These are phyloP conservation scores for Aculops lycopersici DNA, from an alignment of 1,140 invertebrate genomes.

Conservation along the genomic window DNA sequence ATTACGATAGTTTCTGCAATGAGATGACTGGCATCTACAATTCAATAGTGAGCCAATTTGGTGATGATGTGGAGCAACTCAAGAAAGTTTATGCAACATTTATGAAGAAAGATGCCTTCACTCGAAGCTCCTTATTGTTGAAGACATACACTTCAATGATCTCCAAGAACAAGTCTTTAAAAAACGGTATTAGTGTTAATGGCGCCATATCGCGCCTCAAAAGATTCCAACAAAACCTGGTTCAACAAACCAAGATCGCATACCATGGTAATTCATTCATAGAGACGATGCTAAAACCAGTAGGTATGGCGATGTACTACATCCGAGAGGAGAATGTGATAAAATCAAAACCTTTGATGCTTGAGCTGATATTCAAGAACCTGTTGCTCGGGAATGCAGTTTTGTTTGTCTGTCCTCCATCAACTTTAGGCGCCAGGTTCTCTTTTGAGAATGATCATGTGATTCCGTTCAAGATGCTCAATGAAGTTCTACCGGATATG, in stretches of 20 bases:
- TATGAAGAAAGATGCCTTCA: neutral
- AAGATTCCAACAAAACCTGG: neutral
- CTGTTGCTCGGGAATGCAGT: neutral
- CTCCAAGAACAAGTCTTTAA: neutral
- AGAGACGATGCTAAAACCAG: neutral
- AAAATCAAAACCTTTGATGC: neutral
- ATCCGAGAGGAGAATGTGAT: neutral
- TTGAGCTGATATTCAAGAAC: neutral
- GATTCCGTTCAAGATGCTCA: neutral
- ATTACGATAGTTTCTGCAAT: neutral
- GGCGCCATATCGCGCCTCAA: neutral
- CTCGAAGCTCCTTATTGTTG: neutral
- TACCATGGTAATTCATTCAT: neutral
- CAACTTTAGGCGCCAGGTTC: neutral
- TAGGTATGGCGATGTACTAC: neutral
- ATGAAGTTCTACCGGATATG: neutral
- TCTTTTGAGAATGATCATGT: neutral
- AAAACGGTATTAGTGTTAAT: neutral
- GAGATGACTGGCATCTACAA: neutral
- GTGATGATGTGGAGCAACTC: neutral
- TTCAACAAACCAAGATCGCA: neutral
- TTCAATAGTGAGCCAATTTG: neutral
- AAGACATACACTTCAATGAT: neutral
- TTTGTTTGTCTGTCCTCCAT: neutral
- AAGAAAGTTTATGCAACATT: neutral